These are phyloP conservation scores for Pyrrhura leucotis DNA, from an alignment of 2,797 vertebrate species.

Conservation along the genomic window DNA sequence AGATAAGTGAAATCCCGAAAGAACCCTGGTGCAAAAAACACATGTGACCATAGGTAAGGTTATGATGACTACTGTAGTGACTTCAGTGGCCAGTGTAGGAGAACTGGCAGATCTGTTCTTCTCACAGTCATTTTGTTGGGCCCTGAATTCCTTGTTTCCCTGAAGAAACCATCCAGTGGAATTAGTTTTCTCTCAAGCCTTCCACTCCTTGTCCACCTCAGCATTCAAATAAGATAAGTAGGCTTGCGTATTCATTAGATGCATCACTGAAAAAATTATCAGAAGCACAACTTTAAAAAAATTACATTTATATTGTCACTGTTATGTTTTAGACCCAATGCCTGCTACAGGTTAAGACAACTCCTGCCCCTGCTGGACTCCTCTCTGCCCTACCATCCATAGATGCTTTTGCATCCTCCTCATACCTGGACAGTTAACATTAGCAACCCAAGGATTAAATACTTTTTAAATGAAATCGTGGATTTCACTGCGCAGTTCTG, in stretches of 20 bases:
- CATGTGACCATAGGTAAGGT: not conserved
- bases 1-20: not conserved
- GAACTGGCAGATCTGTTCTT: not conserved
- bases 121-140: rapidly evolving
- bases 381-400: not conserved
- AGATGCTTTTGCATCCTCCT: not conserved
- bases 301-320: not conserved
- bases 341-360: not conserved
- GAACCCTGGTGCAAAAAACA: not conserved
- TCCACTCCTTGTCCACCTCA: not conserved
- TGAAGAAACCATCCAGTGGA: not conserved
- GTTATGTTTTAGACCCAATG: not conserved
- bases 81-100: not conserved
- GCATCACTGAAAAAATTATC: not conserved
- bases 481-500: not conserved
- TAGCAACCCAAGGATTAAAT: not conserved
- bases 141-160: not conserved
- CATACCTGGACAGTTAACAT: not conserved
- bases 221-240: not conserved
- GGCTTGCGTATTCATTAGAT: not conserved
- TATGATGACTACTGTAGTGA: not conserved
- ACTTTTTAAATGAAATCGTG: not conserved
- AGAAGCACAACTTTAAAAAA: not conserved
- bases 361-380: not conserved
- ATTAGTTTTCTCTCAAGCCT: not conserved